Evolutionary conservation across 2,797 vertebrate species (phyloP), one percentile per base, ranked within the genome.

Genomic region (Trematomus bernacchii): DNA sequence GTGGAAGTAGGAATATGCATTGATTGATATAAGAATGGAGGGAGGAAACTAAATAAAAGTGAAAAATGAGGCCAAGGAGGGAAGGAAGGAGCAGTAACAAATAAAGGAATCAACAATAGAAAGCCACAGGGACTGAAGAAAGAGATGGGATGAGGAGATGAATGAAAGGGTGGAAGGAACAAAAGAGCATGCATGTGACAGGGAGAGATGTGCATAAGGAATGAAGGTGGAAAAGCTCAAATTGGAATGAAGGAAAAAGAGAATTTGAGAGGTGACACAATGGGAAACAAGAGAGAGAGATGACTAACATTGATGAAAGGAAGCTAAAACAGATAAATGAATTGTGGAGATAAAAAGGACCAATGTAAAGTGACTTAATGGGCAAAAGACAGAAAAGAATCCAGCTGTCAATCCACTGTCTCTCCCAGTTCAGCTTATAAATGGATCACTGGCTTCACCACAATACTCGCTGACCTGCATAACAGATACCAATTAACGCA

Each of bases 401-500:
- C n/a, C n/a, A 78, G 55, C 76, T 73, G 82, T 71, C 85, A 77
- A 44, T 84, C 58, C 62, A 10, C 44, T 0, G 52, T 0, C 66
- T 58, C 80, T 76, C 72, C 84, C 76, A 57, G 71, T 75, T 3
- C 77, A 55, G 85, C 54, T 65, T 0, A 48, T 84, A 85, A 86
- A 87, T 77, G 84, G 63, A 80, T 84, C 83, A 40, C 48, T 72
- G 81, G 72, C 84, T 88, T 46, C 57, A 59, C 52, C 54, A 10
- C 19, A 16, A 70, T 68, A 73, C 66, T 79, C 55, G 23, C 77
- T 91, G 89, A 91, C 89, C 89, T 83, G 74, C 78, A 80, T 67
- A 78, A 76, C 76, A 85, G 84, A 71, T 52, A 61, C 78, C 69
- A 68, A 86, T 91, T 85, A 89, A 82, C 91, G 90, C 82, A n/a